Base-by-base conservation (phyloP, 64 coral and sea anemone genomes). In the Montipora sp. region DNA sequence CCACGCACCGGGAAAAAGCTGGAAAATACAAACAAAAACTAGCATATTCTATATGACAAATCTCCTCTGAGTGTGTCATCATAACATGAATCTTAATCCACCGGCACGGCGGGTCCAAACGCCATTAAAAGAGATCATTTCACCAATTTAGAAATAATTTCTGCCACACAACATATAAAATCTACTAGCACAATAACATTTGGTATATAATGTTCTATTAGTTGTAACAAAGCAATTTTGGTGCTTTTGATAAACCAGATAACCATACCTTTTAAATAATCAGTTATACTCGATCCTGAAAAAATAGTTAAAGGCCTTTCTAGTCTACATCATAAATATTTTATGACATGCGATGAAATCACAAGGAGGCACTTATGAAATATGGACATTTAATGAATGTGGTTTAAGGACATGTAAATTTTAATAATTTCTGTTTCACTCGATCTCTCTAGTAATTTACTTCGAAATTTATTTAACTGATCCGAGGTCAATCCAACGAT, bases 391-490 rank as follows among this genome's bases (percentile, higher is more conserved):
- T 71, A 85, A 85, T 85, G 71, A 85, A 63, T 51, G 9, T 85
- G 82, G 63, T 85, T 47, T 69, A 85, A 71, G 44, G 65, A 85
- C 82, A 85, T 71, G 82, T 15, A 85, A 85, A 85, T 85, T 85
- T 70, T 46, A 48, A 51, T 49, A 68, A 70, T 50, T 47, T 48
- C 45, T 24, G 18, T 85, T 63, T 85, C 19, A 7, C 47, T 85
- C 27, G 82, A 15, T 43, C 45, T 51, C 59, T 45, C 18, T 48
- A 18, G 5, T 68, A 85, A 85, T 85, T 71, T 70, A 48, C 65
- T 85, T 85, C 16, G 63, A 57, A 82, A 82, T 14, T 63, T 82
- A 82, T 63, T 82, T 82, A 82, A 82, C 82, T 71, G 82, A 71
- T 22, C 15, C 61, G 47, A 85, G 53, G 48, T 71, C 44, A 85